A percentile compares a stretch with the other conserved stretches of the same genome.
Evolutionary conservation across 2,113 vertebrate genomes (phyloP).

Genomic region (Dasyurus viverrinus): DNA sequence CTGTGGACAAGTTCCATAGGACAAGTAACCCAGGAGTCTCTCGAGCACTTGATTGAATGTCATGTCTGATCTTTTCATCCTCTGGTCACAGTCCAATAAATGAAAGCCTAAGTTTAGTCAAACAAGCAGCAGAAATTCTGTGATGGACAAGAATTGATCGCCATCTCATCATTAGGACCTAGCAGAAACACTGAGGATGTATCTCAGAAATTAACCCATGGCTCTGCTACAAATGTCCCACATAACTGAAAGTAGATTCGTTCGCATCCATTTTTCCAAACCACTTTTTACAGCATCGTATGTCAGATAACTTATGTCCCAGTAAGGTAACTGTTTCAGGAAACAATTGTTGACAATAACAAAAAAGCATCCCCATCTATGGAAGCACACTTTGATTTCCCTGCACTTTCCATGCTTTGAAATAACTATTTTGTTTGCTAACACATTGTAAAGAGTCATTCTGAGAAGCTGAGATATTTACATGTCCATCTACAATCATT

Average conservation of each 20-base stretch:
- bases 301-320: background rate
- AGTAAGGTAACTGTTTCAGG: background rate
- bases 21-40: slow-evolving; percentile 12
- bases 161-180: background rate
- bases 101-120: background rate
- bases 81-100: background rate
- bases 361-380: background rate
- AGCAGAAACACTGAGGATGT: background rate
- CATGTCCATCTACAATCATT: background rate
- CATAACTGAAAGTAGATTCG: background rate
- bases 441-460: background rate
- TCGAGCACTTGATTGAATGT: background rate
- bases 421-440: background rate
- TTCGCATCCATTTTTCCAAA: background rate
- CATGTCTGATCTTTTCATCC: slow-evolving; percentile 44
- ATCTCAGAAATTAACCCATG: background rate
- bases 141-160: background rate
- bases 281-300: background rate
- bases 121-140: background rate
- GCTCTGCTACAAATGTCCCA: background rate
- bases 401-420: background rate
- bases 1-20: slow-evolving; percentile 16
- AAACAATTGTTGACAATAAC: background rate
- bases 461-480: background rate
- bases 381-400: background rate